phyloP scores from a whole-genome alignment of 2,888 invertebrate genomes.

The Platynereis dumerilii region DNA sequence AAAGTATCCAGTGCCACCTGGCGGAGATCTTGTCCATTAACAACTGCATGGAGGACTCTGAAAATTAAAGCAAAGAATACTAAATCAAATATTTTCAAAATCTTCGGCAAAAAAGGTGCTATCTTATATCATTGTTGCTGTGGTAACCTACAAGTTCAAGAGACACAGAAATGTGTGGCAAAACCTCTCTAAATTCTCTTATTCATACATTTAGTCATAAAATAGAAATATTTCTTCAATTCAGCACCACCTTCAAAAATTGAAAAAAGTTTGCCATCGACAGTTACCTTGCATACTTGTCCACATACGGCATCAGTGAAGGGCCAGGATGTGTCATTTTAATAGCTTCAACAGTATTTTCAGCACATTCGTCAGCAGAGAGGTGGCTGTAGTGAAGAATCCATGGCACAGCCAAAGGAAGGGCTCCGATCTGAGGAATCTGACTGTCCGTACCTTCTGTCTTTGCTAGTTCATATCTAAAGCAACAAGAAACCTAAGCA shows the following conservation, averaged over 20 bases:
- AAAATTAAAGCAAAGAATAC: too few species aligned
- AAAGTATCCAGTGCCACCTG: slow-evolving; percentile 41
- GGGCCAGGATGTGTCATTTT: slow-evolving; percentile 52
- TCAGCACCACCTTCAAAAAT: too few species aligned
- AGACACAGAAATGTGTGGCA: too few species aligned
- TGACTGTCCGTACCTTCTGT: slow-evolving; percentile 42
- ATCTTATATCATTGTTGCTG: too few species aligned
- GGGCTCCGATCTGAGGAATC: slow-evolving; percentile 47
- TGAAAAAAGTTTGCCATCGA: too few species aligned
- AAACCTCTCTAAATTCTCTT: too few species aligned
- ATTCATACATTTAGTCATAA: too few species aligned
- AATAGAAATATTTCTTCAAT: too few species aligned
- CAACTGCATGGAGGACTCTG: slow-evolving; percentile 45
- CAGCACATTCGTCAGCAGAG: slow-evolving; percentile 47
- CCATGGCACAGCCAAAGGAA: slow-evolving; percentile 51
- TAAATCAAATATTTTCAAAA: too few species aligned
- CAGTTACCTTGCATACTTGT: slow-evolving; percentile 40
- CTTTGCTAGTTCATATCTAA: neutral
- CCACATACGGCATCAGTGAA: slow-evolving; percentile 44
- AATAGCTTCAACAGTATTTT: slow-evolving; percentile 45
- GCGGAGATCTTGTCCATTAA: slow-evolving; percentile 47
- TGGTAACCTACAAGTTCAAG: too few species aligned
- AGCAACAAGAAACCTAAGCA: too few species aligned
- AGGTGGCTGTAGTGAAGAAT: slow-evolving; percentile 48
- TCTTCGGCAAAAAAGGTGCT: neutral